Conservation (phyloP, 2,888 invertebrate species). For the Acheta domesticus region DNA sequence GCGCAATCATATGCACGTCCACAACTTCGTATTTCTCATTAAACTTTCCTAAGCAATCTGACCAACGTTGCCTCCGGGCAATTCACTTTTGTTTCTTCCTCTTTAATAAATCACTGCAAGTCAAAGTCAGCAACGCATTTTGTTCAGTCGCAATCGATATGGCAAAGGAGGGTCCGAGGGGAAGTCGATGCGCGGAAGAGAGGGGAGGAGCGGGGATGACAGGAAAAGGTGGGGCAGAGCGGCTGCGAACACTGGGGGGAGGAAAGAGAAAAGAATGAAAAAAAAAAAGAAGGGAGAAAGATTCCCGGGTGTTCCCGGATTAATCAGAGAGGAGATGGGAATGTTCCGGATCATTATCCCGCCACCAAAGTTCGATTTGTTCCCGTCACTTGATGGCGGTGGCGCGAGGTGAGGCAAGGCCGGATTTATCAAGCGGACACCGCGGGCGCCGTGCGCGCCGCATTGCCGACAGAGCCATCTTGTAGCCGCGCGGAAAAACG, state of each 20-base stretch:
- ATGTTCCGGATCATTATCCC: constrained; percentile 33
- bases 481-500: background rate
- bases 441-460: background rate
- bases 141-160: background rate
- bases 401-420: background rate
- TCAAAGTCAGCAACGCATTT: constrained; percentile 6
- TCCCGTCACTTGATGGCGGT: constrained; percentile 27
- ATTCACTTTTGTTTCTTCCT: constrained; percentile 18
- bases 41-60: constrained; percentile 6
- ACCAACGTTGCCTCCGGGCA: background rate
- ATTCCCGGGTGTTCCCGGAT: constrained; percentile 28
- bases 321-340: constrained; percentile 33
- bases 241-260: background rate
- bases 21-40: background rate
- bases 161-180: constrained; percentile 22
- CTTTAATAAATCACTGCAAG: constrained; percentile 8
- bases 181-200: constrained; percentile 24
- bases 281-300: constrained; percentile 26
- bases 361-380: constrained; percentile 35
- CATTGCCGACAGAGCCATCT: background rate
- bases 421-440: constrained; percentile 23
- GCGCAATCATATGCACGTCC: background rate
- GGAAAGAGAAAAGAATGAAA: background rate
- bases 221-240: background rate
- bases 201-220: constrained; percentile 21